Conservation (phyloP, 1,140 invertebrate genomes). For the Cydia splendana region DNA sequence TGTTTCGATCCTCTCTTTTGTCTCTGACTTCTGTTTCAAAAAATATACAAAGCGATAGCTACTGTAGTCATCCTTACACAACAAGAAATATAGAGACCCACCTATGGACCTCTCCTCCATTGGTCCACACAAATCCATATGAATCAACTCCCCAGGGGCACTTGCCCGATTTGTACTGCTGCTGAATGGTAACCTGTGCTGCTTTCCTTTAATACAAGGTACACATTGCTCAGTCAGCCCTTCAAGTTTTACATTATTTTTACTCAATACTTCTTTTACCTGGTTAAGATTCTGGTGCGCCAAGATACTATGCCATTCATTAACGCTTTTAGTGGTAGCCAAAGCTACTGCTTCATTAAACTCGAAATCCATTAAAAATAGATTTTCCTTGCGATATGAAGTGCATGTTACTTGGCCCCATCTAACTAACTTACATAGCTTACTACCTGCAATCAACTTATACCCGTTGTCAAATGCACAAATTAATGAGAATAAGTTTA, state of each 20-base stretch:
- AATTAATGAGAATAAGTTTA: no score
- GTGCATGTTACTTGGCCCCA: no score
- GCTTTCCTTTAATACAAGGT: conserved; percentile 57
- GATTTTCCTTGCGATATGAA: no score
- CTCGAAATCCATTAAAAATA: no score
- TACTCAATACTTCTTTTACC: conserved; percentile 44
- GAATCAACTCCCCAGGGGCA: conserved; percentile 33
- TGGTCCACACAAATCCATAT: conserved; percentile 47
- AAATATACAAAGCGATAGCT: conserved; percentile 47
- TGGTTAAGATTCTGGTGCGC: conserved; percentile 55
- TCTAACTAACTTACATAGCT: no score
- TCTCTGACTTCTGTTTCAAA: conserved; percentile 42
- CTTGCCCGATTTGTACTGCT: conserved; percentile 15
- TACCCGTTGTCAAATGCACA: no score
- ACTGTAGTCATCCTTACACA: conserved; percentile 46
- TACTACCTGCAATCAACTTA: no score
- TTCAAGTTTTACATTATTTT: conserved; percentile 35
- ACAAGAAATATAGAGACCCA: conserved; percentile 43
- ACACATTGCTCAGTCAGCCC: conserved; percentile 46
- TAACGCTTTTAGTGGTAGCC: neutral
- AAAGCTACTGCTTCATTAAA: no score
- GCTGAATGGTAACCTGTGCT: conserved; percentile 50
- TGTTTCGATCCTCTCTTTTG: no score
- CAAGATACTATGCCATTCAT: conserved; percentile 52
- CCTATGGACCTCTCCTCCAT: conserved; percentile 45